These are phyloP conservation scores for Sinohyriopsis cumingii DNA, from an alignment of 2,888 invertebrate species.

Conservation along the genomic window DNA sequence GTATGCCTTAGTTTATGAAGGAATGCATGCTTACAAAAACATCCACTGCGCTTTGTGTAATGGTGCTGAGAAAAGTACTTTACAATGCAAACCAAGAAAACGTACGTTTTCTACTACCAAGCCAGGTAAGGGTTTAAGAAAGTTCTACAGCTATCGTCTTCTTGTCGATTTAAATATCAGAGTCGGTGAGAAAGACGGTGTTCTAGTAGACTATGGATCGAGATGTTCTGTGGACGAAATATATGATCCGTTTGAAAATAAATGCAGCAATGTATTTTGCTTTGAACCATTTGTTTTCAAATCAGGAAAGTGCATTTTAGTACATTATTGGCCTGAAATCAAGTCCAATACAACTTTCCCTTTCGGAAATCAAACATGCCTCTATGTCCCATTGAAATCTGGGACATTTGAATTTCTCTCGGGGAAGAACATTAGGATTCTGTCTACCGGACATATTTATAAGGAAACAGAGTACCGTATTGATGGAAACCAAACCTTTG, in stretches of 20 bases:
- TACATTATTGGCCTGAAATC: not conserved
- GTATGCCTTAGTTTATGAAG: constrained; percentile 11
- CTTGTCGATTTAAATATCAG: constrained; percentile 20
- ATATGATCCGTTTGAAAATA: constrained; percentile 28
- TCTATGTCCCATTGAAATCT: constrained; percentile 15
- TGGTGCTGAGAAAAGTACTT: not conserved
- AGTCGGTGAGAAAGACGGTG: not conserved
- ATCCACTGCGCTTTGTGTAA: constrained; percentile 57
- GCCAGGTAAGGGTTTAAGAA: not conserved
- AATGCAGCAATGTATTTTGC: constrained; percentile 31
- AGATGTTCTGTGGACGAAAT: no score
- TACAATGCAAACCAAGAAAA: constrained; percentile 9
- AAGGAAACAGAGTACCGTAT: constrained; percentile 18
- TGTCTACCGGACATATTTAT: constrained; percentile 12
- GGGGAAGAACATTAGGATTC: constrained; percentile 13
- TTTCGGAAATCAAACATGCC: not conserved
- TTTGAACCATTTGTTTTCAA: constrained; percentile 5
- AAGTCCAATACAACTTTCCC: not conserved
- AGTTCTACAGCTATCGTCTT: constrained; percentile 15
- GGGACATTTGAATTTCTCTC: constrained; percentile 9
- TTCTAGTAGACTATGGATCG: not conserved
- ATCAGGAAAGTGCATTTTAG: constrained; percentile 15
- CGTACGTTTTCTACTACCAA: not conserved
- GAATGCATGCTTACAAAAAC: constrained; percentile 38
- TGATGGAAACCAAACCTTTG: constrained; percentile 17